Evolutionary conservation across 1,140 invertebrate genomes (phyloP).

Genomic region (Diprion similis): DNA sequence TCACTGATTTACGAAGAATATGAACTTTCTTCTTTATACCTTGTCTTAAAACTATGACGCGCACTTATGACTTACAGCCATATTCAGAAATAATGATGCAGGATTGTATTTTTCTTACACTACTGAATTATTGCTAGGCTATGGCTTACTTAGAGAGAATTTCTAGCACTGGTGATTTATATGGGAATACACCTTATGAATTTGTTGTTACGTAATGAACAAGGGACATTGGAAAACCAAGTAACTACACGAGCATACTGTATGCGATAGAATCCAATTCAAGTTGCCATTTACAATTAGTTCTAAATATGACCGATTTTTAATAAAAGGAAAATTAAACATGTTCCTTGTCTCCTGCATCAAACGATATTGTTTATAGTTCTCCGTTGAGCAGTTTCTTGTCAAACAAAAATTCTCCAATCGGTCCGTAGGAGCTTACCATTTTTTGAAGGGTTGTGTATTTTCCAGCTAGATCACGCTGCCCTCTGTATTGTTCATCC

Average conservation of each 20-base stretch:
- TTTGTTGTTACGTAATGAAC: too few relatives aligned
- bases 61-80: constrained; percentile 12
- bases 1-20: constrained; percentile 41
- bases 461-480: constrained; percentile 83
- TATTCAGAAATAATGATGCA: constrained; percentile 28
- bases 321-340: not conserved
- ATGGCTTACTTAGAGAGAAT: too few relatives aligned
- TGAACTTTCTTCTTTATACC: constrained; percentile 29
- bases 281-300: not conserved
- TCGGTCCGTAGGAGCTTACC: constrained; percentile 67
- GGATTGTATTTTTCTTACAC: too few relatives aligned
- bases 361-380: constrained; percentile 33
- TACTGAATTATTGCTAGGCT: too few relatives aligned
- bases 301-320: not conserved
- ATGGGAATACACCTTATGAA: too few relatives aligned
- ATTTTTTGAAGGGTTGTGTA: constrained; percentile 82
- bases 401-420: constrained; percentile 89
- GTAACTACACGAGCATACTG: not conserved
- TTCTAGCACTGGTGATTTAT: too few relatives aligned
- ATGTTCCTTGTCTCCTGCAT: not conserved
- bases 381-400: constrained; percentile 70
- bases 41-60: not conserved
- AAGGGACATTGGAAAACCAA: not conserved
- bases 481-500: constrained; percentile 87
- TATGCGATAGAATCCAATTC: not conserved